A percentile compares a stretch with the other conserved stretches of the same genome.
Conservation (phyloP, 2,888 invertebrate species). For the Pyrochroa serraticornis region DNA sequence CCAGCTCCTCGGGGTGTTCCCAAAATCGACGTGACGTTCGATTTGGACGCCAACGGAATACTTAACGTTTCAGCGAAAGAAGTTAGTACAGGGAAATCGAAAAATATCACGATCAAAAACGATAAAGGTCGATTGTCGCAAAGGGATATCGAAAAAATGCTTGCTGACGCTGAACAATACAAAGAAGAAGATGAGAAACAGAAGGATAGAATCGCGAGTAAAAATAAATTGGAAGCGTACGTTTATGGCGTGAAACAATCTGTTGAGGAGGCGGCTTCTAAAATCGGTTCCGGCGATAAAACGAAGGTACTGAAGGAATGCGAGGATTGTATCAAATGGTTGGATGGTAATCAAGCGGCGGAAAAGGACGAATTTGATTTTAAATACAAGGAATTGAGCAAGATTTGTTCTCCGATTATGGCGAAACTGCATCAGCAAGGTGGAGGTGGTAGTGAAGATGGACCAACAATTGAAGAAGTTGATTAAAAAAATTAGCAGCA, state of each 20-base stretch:
- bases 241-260: slow-evolving; percentile 74
- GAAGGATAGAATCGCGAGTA: slow-evolving; percentile 69
- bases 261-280: slow-evolving; percentile 67
- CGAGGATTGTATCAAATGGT: slow-evolving; percentile 71
- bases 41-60: slow-evolving; percentile 79
- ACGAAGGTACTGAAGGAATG: slow-evolving; percentile 59
- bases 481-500: slow-evolving; percentile 39
- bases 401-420: slow-evolving; percentile 65
- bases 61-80: slow-evolving; percentile 63
- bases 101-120: slow-evolving; percentile 82
- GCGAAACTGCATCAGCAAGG: slow-evolving; percentile 59
- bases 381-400: slow-evolving; percentile 65
- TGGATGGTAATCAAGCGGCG: slow-evolving; percentile 71
- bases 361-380: slow-evolving; percentile 70
- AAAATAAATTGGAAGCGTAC: slow-evolving; percentile 76
- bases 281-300: slow-evolving; percentile 63
- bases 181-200: slow-evolving; percentile 74
- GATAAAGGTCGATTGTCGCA: slow-evolving; percentile 82
- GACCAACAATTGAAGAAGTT: slow-evolving; percentile 56
- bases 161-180: slow-evolving; percentile 75
- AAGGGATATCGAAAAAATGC: slow-evolving; percentile 82
- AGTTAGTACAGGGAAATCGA: slow-evolving; percentile 66
- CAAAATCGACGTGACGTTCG: slow-evolving; percentile 68
- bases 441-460: slow-evolving; percentile 37
- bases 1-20: slow-evolving; percentile 63